Evolutionary conservation across 2,888 invertebrate genomes (phyloP).

Genomic region (Pollenia labialis): DNA sequence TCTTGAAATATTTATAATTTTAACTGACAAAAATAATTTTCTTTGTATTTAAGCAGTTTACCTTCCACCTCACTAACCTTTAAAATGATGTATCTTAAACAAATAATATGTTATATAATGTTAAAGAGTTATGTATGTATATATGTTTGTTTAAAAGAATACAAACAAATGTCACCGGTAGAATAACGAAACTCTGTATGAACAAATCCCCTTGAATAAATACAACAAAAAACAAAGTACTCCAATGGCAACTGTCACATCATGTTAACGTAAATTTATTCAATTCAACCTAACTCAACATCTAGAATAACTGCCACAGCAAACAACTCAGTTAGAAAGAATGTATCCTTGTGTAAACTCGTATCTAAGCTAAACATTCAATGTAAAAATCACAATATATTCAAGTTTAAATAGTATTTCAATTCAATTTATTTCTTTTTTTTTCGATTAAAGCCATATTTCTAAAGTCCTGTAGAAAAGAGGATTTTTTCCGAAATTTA

Average conservation of each 20-base stretch:
- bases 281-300: conserved; percentile 42
- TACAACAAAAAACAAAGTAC: conserved; percentile 7
- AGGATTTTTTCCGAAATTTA: conserved; percentile 18
- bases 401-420: conserved; percentile 51
- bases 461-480: not conserved
- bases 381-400: conserved; percentile 13
- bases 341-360: not conserved
- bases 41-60: not conserved
- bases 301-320: conserved; percentile 21
- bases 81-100: conserved; percentile 28
- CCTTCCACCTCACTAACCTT: not conserved
- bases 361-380: not conserved
- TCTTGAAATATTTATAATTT: not conserved
- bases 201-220: conserved; percentile 12
- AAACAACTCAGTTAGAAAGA: conserved; percentile 24
- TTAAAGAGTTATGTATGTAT: conserved; percentile 1
- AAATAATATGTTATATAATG: conserved; percentile 34
- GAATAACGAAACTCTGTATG: conserved; percentile 15
- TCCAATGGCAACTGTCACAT: conserved; percentile 48
- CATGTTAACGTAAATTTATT: conserved; percentile 44
- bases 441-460: conserved; percentile 21
- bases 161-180: conserved; percentile 32
- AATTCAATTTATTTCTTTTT: conserved; percentile 22
- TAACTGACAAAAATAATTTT: not conserved
- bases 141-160: not conserved